Percentiles rank a stretch among this genome's conserved stretches.
Evolutionary conservation across 2,797 vertebrate species (phyloP).

Genomic region (Sebastes iracundus): DNA sequence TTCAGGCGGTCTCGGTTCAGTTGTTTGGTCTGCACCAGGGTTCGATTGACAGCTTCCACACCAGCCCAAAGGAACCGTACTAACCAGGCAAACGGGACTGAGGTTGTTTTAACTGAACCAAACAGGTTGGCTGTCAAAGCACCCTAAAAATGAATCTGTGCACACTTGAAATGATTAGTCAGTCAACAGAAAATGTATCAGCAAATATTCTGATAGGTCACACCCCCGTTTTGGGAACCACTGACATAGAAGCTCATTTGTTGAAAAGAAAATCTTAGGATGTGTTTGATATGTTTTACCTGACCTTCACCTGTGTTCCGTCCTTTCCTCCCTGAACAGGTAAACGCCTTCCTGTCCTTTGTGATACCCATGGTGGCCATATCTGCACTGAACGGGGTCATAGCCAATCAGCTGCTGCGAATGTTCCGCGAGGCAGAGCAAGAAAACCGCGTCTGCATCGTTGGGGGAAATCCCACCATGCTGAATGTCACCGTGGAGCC

Average conservation of each 20-base stretch:
- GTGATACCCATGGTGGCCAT: constrained; percentile 93
- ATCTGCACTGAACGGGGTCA: constrained; percentile 91
- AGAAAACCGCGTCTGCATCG: constrained; percentile 88
- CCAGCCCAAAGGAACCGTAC: too few species aligned
- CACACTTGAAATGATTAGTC: not conserved
- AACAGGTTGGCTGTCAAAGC: not conserved
- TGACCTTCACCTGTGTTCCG: not conserved
- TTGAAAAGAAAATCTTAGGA: not conserved
- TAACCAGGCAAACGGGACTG: too few species aligned
- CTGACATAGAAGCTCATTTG: not conserved
- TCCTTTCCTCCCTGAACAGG: constrained; percentile 70
- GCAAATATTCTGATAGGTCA: not conserved
- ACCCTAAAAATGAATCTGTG: not conserved
- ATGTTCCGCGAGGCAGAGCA: constrained; percentile 93
- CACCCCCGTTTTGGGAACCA: not conserved
- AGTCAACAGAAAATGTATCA: too few species aligned
- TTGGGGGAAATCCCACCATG: constrained; percentile 85
- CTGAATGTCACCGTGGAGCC: constrained; percentile 92
- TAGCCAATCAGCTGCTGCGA: constrained; percentile 93
- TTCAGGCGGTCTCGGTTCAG: too few species aligned
- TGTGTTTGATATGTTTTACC: not conserved
- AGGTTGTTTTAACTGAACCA: too few species aligned
- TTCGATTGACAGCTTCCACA: too few species aligned
- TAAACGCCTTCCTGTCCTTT: constrained; percentile 94
- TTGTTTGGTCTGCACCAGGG: too few species aligned